Base-by-base conservation (phyloP, 2,888 invertebrate genomes). In the Pyrrhia umbra region DNA sequence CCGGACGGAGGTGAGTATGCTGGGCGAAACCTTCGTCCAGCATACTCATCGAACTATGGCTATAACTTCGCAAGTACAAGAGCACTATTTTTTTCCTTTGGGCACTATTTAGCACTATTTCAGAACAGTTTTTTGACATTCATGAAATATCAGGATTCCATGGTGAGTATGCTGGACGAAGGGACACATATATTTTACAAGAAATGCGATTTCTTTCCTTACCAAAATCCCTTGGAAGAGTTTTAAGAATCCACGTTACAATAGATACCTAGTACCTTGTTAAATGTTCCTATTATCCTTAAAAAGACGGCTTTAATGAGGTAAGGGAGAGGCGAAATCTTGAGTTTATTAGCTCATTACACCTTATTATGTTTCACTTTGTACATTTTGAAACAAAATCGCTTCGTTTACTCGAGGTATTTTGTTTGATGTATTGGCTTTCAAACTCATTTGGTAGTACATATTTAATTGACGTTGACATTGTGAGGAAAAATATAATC, bases 311-410 rank as follows among this genome's bases (percentile, higher is more conserved):
- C 15, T 46, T 13, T 68, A 45, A 54, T 49, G 52, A 45, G 46
- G 20, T 23, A 20, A 45, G 10, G 1, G 18, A 47, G 47, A 49
- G 3, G 10, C 46, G 6, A 15, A 16, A 21, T 68, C n/a, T 54
- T 54, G 23, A 40, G 62, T 61, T 68, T 61, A 61, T 68, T 61
- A 49, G 2, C 43, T 34, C 39, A 68, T 68, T 50, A 68, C 43
- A 18, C 8, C 25, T 18, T 40, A 51, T 27, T 42, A 52, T 47
- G 18, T 51, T 67, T 42, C 27, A 20, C 18, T 27, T 40, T 43
- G 21, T 25, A 21, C 25, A 18, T 49, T 42, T 45, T 39, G 37
- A 56, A 57, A 45, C 23, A 30, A 56, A 65, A 45, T 15, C 39
- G 23, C 42, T 50, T 30, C 9, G 16, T 65, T 37, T 18, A 13